These are phyloP conservation scores for Apis dorsata DNA, from an alignment of 1,140 invertebrate species.

Conservation along the genomic window DNA sequence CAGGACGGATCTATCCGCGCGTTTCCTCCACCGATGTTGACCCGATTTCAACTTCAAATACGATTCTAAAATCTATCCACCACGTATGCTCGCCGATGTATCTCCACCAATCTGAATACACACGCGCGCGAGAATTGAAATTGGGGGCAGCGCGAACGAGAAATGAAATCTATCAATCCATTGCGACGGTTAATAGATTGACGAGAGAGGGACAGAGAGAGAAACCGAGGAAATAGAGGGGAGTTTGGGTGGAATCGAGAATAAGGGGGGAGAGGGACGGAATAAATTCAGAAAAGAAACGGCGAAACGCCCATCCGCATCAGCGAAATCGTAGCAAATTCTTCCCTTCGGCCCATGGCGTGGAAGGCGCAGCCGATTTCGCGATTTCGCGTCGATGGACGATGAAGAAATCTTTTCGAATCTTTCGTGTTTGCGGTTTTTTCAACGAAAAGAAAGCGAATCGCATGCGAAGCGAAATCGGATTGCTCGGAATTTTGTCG, in stretches of 20 bases:
- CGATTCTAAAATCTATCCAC: slow-evolving; percentile 31
- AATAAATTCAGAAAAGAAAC: slow-evolving; percentile 32
- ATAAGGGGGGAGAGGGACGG: background rate
- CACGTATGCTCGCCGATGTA: background rate
- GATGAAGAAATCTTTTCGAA: slow-evolving; percentile 42
- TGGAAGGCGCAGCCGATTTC: slow-evolving; percentile 20
- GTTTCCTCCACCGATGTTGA: slow-evolving; percentile 7
- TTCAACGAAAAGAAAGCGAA: background rate
- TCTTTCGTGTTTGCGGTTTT: background rate
- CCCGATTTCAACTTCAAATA: slow-evolving; percentile 48
- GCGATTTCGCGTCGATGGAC: slow-evolving; percentile 45
- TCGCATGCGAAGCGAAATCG: no score
- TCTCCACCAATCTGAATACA: slow-evolving; percentile 11
- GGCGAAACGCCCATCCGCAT: slow-evolving; percentile 32
- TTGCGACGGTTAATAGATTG: background rate
- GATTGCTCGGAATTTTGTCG: no score
- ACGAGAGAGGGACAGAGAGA: no score
- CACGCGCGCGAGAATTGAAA: slow-evolving; percentile 51
- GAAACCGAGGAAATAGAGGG: slow-evolving; percentile 6
- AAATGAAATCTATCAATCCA: slow-evolving; percentile 1
- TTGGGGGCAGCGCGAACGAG: slow-evolving; percentile 25
- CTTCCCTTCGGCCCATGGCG: slow-evolving; percentile 18
- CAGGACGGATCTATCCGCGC: background rate
- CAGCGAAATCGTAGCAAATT: slow-evolving; percentile 61
- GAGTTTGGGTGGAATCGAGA: background rate